These are phyloP conservation scores for Rhyacophila evoluta DNA, from an alignment of 2,888 invertebrate genomes.

Conservation along the genomic window DNA sequence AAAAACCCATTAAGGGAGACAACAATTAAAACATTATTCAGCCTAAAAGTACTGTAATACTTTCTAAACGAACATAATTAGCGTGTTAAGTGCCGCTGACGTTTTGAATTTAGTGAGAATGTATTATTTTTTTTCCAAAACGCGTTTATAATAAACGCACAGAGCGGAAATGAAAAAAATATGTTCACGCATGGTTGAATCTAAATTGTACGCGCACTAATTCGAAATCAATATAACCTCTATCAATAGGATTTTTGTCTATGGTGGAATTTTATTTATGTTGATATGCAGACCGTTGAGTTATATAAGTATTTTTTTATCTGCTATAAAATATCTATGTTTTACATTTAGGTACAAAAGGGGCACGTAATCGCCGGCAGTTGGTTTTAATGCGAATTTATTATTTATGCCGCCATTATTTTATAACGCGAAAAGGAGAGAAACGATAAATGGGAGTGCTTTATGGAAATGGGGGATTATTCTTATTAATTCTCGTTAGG, in stretches of 20 bases:
- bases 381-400: constrained; percentile 16
- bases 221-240: background rate
- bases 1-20: constrained; percentile 5
- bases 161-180: background rate
- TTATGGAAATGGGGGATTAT: background rate
- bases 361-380: background rate
- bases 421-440: background rate
- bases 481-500: constrained; percentile 2
- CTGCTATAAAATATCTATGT: background rate
- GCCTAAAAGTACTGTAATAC: background rate
- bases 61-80: background rate
- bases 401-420: constrained; percentile 8
- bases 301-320: no score
- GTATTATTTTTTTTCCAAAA: background rate
- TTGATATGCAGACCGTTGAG: no score
- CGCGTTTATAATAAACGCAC: background rate
- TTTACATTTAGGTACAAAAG: background rate
- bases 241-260: background rate
- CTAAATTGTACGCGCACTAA: background rate
- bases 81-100: background rate
- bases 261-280: no score
- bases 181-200: background rate
- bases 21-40: background rate
- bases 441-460: constrained; percentile 3
- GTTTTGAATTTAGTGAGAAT: background rate